These are phyloP conservation scores for Etheostoma perlongum DNA, from an alignment of 2,797 vertebrate species.

Conservation along the genomic window DNA sequence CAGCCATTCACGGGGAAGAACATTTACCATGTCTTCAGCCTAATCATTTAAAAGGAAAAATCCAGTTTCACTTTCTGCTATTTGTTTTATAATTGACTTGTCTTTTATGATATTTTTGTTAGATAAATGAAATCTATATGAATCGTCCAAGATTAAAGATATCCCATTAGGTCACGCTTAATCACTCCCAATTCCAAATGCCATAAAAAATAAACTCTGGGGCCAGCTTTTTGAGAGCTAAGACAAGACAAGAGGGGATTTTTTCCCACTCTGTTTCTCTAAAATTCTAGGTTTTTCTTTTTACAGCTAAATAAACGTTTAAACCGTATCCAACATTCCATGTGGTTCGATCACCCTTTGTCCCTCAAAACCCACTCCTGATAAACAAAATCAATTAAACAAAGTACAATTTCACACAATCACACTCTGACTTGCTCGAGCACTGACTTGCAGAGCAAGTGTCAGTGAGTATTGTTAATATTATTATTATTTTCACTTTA, in stretches of 20 bases:
- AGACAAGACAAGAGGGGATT: not conserved
- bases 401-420: not conserved
- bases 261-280: not conserved
- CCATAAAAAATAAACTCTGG: conserved; percentile 17
- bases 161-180: conserved; percentile 6
- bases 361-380: not conserved
- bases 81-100: conserved; percentile 5
- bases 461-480: no score
- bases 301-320: conserved; percentile 19
- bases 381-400: not conserved
- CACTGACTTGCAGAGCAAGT: no score
- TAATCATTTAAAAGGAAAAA: conserved; percentile 46
- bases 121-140: conserved; percentile 5
- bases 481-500: not conserved
- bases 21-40: conserved; percentile 57
- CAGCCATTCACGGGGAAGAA: conserved; percentile 52
- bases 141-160: conserved; percentile 1
- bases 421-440: not conserved
- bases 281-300: not conserved
- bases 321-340: conserved; percentile 1
- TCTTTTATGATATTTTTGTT: conserved; percentile 29
- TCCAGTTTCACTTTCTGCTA: conserved; percentile 2
- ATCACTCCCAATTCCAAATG: not conserved
- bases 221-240: not conserved
- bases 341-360: not conserved